phyloP scores from a whole-genome alignment of 2,797 vertebrate genomes.

The Arnoldichthys spilopterus region DNA sequence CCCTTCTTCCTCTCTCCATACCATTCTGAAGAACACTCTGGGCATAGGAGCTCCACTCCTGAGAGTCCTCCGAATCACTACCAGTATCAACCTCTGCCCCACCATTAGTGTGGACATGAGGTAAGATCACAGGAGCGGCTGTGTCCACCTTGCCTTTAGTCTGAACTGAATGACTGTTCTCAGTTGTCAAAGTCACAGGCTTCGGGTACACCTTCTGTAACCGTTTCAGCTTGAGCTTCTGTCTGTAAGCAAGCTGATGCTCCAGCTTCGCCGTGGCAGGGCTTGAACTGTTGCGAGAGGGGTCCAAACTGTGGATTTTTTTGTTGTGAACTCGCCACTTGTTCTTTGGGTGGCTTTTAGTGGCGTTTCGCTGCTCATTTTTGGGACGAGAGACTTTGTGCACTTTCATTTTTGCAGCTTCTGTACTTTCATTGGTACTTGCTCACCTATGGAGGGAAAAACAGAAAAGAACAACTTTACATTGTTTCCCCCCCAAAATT shows the following conservation, averaged over 20 bases:
- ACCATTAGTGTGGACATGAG: constrained; percentile 70
- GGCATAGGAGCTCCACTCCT: constrained; percentile 74
- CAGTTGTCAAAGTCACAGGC: constrained; percentile 24
- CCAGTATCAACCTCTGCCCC: constrained; percentile 48
- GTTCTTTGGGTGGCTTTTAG: constrained; percentile 63
- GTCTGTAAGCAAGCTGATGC: constrained; percentile 63
- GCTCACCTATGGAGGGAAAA: not conserved
- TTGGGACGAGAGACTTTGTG: constrained; percentile 64
- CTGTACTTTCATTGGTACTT: constrained; percentile 44
- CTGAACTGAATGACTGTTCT: constrained; percentile 20
- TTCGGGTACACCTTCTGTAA: constrained; percentile 63
- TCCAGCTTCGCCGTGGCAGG: constrained; percentile 62
- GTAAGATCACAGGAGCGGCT: constrained; percentile 29
- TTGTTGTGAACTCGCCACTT: constrained; percentile 67
- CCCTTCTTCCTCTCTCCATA: constrained; percentile 23
- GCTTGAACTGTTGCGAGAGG: constrained; percentile 60
- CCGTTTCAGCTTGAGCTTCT: constrained; percentile 72
- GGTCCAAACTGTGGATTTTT: constrained; percentile 46
- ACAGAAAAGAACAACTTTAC: not conserved
- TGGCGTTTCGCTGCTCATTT: constrained; percentile 63
- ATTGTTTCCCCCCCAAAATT: too few relatives aligned
- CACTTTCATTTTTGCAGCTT: constrained; percentile 75
- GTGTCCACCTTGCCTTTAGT: constrained; percentile 58
- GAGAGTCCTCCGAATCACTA: constrained; percentile 62
- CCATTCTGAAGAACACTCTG: constrained; percentile 62